Evolutionary conservation across 2,888 invertebrate genomes (phyloP), one percentile per base, ranked within the genome.

Genomic region (Cecidostiba fungosa): DNA sequence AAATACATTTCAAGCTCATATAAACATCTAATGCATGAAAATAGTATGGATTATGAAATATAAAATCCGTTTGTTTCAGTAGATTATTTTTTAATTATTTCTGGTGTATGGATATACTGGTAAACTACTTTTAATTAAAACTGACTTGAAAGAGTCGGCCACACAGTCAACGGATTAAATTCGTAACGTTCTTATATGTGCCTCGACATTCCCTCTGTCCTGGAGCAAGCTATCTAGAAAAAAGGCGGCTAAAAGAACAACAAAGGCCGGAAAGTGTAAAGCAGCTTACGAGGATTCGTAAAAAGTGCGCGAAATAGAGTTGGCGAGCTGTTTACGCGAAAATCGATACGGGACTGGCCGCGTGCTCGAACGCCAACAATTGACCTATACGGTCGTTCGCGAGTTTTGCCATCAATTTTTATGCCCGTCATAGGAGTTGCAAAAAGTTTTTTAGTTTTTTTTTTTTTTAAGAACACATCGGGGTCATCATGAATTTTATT

Each of bases 331-430:
- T 23, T 39, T 73, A 47, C 19, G 23, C 39, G 3, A 72, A 72
- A 72, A 66, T 66, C 66, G 66, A 73, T 73, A n/a, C n/a, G 39
- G 19, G 36, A 73, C 72, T 39, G 23, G 10, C 72, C n/a, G 19
- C 12, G 10, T 3, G 62, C 14, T 19, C 19, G 43, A 66, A 43
- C 62, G 36, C 23, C 39, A 74, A 74, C 81, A 74, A 82, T 82
- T 74, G 47, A 82, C 66, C 32, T 43, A 36, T 81, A 81, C 47
- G 23, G 29, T 73, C 73, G 80, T 43, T 81, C 26, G 69, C 66
- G 82, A 82, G 32, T 74, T 72, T 76, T 29, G 47, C 36, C 62
- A 29, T 82, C 76, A 82, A 82, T 74, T 82, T 82, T 82, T 82
- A 82, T 66, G 8, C 23, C 54, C 10, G 23, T 43, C 29, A 29